These are phyloP conservation scores for Latheticus oryzae DNA, from an alignment of 2,888 invertebrate species.

Conservation along the genomic window DNA sequence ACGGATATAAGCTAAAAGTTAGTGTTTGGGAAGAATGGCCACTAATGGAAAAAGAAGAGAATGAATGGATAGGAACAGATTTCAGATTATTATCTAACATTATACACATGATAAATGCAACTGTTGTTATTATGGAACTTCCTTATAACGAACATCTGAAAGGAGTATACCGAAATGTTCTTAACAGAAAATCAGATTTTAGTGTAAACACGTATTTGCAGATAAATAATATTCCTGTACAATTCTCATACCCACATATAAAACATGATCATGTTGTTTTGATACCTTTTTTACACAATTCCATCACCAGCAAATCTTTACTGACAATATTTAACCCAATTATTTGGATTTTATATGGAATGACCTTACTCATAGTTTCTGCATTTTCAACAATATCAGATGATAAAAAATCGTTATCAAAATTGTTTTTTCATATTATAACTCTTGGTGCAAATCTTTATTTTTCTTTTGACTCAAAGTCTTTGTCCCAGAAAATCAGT, in stretches of 20 bases:
- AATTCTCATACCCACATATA: constrained; percentile 21
- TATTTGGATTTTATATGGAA: constrained; percentile 8
- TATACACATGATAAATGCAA: constrained; percentile 30
- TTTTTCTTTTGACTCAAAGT: too few species aligned
- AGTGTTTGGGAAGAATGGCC: constrained; percentile 22
- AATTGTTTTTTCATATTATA: too few species aligned
- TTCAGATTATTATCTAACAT: constrained; percentile 18
- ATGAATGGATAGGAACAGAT: constrained; percentile 30
- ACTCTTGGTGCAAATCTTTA: too few species aligned
- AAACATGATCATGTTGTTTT: constrained; percentile 4
- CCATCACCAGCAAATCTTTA: constrained; percentile 3
- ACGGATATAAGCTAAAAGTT: constrained; percentile 25
- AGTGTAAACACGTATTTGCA: constrained; percentile 31
- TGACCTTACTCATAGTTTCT: too few species aligned
- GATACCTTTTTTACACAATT: constrained; percentile 11
- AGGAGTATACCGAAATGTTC: constrained; percentile 3
- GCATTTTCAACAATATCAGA: too few species aligned
- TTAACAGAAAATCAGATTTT: constrained; percentile 12
- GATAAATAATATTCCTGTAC: too few species aligned
- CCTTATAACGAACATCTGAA: neutral
- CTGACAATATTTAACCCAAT: constrained; percentile 9
- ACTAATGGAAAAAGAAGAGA: neutral
- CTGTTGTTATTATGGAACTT: constrained; percentile 7
- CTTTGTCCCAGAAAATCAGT: too few species aligned
- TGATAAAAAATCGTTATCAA: too few species aligned